A percentile compares a stretch with the other conserved stretches of the same genome.
phyloP scores from a whole-genome alignment of 1,140 invertebrate species.

The Lineus longissimus region DNA sequence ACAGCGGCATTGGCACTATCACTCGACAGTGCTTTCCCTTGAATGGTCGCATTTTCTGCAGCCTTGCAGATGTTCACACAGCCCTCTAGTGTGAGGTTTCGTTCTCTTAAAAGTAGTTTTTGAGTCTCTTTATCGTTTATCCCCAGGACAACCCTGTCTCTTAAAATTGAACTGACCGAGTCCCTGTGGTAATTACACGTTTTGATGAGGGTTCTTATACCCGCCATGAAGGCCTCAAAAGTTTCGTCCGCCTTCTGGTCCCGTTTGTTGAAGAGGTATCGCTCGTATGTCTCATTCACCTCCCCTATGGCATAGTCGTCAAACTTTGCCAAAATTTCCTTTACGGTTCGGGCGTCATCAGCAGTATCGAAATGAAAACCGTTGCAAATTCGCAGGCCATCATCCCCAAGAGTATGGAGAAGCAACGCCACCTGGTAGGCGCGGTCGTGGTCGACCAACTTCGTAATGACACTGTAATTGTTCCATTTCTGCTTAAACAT shows the following conservation, averaged over 20 bases:
- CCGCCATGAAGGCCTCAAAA: not conserved
- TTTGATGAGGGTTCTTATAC: not conserved
- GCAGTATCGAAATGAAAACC: not conserved
- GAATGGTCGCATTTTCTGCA: no score
- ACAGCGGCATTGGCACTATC: not conserved
- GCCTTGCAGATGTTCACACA: no score
- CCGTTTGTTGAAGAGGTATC: not conserved
- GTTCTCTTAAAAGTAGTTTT: constrained; percentile 2
- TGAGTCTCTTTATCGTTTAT: no score
- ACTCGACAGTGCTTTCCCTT: not conserved
- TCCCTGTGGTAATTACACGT: not conserved
- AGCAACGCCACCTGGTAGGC: not conserved
- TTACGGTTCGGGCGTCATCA: not conserved
- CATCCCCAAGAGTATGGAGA: not conserved
- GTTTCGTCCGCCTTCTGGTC: not conserved
- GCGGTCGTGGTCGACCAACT: not conserved
- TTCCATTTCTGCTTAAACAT: not conserved
- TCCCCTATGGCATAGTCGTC: not conserved
- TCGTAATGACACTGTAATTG: not conserved
- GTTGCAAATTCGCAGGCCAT: not conserved
- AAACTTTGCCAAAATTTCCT: not conserved
- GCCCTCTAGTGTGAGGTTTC: not conserved
- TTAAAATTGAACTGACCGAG: not conserved
- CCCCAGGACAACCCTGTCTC: not conserved
- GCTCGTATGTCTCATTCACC: not conserved